Conservation (phyloP, 2,113 vertebrate genomes). For the Eidolon helvum region DNA sequence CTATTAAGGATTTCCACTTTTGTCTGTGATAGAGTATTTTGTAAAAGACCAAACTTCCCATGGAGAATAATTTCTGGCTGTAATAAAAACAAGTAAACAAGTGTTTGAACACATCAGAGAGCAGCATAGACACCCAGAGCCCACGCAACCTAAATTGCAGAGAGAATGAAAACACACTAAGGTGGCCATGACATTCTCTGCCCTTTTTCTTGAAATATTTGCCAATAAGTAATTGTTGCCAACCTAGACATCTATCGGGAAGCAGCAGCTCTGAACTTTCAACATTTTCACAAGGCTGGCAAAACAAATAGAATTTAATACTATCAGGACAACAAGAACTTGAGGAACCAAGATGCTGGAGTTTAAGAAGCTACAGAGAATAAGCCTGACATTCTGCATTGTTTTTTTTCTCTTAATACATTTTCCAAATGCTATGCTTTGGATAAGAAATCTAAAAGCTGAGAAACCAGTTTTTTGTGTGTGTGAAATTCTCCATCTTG, state of each 20-base stretch:
- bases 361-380: neutral
- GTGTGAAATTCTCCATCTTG: neutral
- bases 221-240: neutral
- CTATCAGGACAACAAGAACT: neutral
- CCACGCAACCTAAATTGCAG: neutral
- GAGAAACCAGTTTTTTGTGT: neutral
- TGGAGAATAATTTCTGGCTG: neutral
- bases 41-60: neutral
- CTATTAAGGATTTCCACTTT: neutral
- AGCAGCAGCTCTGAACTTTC: neutral
- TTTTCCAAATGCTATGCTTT: neutral
- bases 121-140: neutral
- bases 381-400: neutral
- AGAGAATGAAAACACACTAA: neutral
- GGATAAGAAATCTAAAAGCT: neutral
- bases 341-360: neutral
- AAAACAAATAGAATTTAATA: neutral
- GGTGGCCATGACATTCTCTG: neutral
- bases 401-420: neutral
- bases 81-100: neutral
- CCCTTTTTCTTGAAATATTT: neutral
- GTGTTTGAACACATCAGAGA: neutral
- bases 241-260: neutral
- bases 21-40: neutral
- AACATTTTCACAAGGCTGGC: neutral